A percentile compares a stretch with the other conserved stretches of the same genome.
phyloP scores from a whole-genome alignment of 2,797 vertebrate genomes.

The Halcyon leucocephala region DNA sequence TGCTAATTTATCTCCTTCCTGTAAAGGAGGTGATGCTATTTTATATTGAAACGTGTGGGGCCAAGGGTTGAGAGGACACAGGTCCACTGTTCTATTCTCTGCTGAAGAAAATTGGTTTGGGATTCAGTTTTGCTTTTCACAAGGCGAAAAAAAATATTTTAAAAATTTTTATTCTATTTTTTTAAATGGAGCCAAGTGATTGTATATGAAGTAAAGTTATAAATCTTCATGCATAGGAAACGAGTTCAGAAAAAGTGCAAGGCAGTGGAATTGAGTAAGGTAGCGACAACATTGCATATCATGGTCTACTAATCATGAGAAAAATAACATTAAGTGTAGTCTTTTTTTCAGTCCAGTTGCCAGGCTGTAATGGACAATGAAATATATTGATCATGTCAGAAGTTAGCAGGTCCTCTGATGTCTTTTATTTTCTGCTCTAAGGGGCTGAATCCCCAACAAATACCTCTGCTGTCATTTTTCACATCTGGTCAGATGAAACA shows the following conservation, averaged over 20 bases:
- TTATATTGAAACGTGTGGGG: neutral
- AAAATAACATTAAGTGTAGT: neutral
- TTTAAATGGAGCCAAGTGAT: neutral
- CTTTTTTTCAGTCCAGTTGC: neutral
- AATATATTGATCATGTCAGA: neutral
- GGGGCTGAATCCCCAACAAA: neutral
- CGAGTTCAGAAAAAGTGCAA: neutral
- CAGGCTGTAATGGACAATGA: neutral
- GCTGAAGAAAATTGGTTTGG: neutral
- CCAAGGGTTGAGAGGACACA: neutral
- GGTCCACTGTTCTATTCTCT: neutral
- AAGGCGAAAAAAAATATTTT: neutral
- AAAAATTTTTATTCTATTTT: neutral
- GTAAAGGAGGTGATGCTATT: neutral
- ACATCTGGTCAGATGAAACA: neutral
- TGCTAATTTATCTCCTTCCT: neutral
- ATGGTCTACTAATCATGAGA: neutral
- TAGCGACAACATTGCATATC: neutral
- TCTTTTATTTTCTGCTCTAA: neutral
- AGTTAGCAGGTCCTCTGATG: neutral
- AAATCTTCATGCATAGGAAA: neutral
- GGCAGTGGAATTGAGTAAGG: neutral
- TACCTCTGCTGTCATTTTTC: neutral
- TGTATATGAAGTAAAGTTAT: neutral
- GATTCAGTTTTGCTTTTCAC: neutral